Conservation (phyloP, 2,888 invertebrate species). For the Glyphotaelius pellucidus region DNA sequence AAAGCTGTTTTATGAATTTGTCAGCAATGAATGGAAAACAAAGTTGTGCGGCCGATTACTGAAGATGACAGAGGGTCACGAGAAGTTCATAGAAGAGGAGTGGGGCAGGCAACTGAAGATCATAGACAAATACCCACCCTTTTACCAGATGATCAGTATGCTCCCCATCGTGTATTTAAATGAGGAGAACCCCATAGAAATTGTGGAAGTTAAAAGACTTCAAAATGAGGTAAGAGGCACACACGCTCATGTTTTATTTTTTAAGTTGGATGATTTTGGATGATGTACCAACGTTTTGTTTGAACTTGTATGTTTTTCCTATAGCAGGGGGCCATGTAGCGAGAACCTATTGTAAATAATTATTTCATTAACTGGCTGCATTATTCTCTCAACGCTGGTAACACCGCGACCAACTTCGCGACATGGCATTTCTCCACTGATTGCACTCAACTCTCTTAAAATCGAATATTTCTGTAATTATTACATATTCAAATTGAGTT, state of each 20-base stretch:
- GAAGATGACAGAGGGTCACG: conserved; percentile 21
- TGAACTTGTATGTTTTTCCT: not conserved
- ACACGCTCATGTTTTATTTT: not conserved
- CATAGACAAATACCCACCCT: conserved; percentile 60
- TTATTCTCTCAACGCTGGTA: too few species aligned
- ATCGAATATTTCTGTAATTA: too few species aligned
- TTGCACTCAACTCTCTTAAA: too few species aligned
- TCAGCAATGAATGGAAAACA: conserved; percentile 54
- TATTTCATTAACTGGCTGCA: too few species aligned
- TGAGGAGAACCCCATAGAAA: conserved; percentile 46
- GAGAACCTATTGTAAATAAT: too few species aligned
- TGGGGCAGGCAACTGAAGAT: conserved; percentile 13
- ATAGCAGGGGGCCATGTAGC: too few species aligned
- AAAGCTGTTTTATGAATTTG: conserved; percentile 48
- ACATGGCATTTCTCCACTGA: too few species aligned
- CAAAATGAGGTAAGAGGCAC: conserved; percentile 44
- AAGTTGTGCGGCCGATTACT: conserved; percentile 53
- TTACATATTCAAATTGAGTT: too few species aligned
- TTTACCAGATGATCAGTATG: conserved; percentile 58
- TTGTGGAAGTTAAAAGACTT: conserved; percentile 47
- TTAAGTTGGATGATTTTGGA: not conserved
- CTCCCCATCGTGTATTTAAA: conserved; percentile 60
- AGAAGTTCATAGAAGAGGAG: conserved; percentile 48
- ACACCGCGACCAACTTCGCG: too few species aligned
- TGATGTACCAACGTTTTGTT: not conserved